Evolutionary conservation across 2,888 invertebrate species (phyloP), one percentile per base, ranked within the genome.

Genomic region (Ryuthela nishihirai): DNA sequence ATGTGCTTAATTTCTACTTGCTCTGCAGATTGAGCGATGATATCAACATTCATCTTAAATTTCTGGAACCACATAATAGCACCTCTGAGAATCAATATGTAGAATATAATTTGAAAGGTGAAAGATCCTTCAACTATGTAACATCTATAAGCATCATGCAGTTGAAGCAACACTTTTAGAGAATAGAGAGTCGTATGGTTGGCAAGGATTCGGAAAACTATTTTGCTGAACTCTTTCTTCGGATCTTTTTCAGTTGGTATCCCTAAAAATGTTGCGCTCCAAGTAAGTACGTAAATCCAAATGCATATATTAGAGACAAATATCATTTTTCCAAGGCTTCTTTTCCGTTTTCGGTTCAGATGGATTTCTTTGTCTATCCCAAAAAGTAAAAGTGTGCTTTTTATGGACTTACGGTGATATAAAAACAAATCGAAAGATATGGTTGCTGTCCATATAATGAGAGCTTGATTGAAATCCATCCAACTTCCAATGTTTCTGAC

Each of bases 401-500:
- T 17, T 5, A 49, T 36, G 10, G 40, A 21, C 24, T 50, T 43
- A 18, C 34, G 47, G 5, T 45, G 24, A n/a, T 20, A 6, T 12
- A 56, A 21, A 45, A 45, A 24, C 17, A 50, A 17, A 10, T 56
- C 56, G 21, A 41, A 46, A 21, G 56, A 45, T 9, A 36, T 41
- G 2, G 26, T 26, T 21, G 56, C 34, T 15, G 49, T 56, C 45
- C 49, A 50, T 24, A 50, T 20, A n/a, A 56, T 26, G 12, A 56
- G 20, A 3, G 56, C 50, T 41, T 38, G 49, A 32, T 45, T 56
- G 20, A 56, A 56, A 29, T 32, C 18, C 39, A 50, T 56, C 49
- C 49, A 56, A 2, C 38, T 35, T 18, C 41, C 56, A 35, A 41
- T 43, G 15, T 29, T 45, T 20, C 50, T 24, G 2, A 45, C 29